phyloP scores from a whole-genome alignment of 2,888 invertebrate species.

The Byasa hedistus region DNA sequence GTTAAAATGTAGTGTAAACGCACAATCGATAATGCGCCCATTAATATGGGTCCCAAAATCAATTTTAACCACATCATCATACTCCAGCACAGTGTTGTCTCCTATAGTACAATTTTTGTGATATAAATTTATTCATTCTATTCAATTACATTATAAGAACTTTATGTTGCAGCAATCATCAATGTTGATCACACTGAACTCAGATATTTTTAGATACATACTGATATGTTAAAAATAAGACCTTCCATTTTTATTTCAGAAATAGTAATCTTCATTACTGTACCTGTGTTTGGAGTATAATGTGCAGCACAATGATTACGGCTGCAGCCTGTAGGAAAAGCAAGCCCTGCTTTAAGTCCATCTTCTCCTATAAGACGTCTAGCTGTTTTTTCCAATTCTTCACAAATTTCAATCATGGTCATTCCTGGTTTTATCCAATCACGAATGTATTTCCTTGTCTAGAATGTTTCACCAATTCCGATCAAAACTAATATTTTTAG shows the following conservation, averaged over 20 bases:
- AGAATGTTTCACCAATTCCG: constrained; percentile 36
- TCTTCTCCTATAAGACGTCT: constrained; percentile 96
- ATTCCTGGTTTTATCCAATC: constrained; percentile 98
- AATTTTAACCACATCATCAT: constrained; percentile 99
- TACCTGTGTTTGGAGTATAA: constrained; percentile 98
- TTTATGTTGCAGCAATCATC: no score
- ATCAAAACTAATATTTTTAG: not conserved
- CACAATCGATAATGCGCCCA: constrained; percentile 99
- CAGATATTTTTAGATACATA: no score
- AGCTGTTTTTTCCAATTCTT: constrained; percentile 95
- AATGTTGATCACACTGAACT: no score
- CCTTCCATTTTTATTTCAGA: not conserved
- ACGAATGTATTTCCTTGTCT: constrained; percentile 95
- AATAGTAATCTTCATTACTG: not conserved
- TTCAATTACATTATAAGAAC: not conserved
- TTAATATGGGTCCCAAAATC: constrained; percentile 99
- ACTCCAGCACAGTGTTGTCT: constrained; percentile 94
- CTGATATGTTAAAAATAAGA: no score
- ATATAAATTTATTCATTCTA: not conserved
- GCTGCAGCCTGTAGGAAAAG: constrained; percentile 99
- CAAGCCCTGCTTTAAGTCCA: constrained; percentile 95
- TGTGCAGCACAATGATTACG: constrained; percentile 99
- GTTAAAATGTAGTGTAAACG: constrained; percentile 98
- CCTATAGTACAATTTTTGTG: constrained; percentile 57
- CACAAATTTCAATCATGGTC: constrained; percentile 99